Evolutionary conservation across 1,140 invertebrate genomes (phyloP), one percentile per base, ranked within the genome.

Genomic region (Drosophila kurseongensis): DNA sequence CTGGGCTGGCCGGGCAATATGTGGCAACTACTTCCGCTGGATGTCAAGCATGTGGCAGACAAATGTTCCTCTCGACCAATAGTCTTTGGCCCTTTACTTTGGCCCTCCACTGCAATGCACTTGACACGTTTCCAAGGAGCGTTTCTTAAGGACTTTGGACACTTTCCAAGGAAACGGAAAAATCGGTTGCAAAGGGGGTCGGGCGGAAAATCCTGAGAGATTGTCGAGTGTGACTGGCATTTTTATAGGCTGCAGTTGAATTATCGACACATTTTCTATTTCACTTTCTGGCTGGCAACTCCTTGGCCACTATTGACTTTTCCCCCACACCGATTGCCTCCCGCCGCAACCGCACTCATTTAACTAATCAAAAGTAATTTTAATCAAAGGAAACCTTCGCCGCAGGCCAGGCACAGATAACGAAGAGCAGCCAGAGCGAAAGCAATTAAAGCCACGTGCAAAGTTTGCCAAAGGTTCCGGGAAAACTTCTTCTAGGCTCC

Each of bases 311-410:
- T 86, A 78, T 86, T 86, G 75, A 88, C 83, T 86, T 79, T 73
- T 48, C 8, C 29, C 54, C 75, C 72, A 51, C 66, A 42, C 56
- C 38, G 18, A 10, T 8, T 41, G 5, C 38, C 35, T 1, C 51
- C 38, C 55, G 60, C 18, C 61, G 47, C 62, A 72, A 62, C 66
- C 78, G 41, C 65, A 71, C 83, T 82, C 75, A 83, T 86, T 86
- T 76, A 79, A 88, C 79, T 86, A 88, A 86, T 86, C 82, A 86
- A 86, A 86, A 83, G 83, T 80, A 86, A 86, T 86, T 86, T 83
- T 88, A 88, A 86, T 88, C 83, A 86, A 86, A 88, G 75, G 55
- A 40, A 67, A 62, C 47, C 61, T 23, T 56, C 54, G 72, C 72
- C 51, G 66, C 66, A 68, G 68, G 60, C 74, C 50, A 16, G 48